Evolutionary conservation across 2,888 invertebrate genomes (phyloP).

Genomic region (Phorcus lineatus): DNA sequence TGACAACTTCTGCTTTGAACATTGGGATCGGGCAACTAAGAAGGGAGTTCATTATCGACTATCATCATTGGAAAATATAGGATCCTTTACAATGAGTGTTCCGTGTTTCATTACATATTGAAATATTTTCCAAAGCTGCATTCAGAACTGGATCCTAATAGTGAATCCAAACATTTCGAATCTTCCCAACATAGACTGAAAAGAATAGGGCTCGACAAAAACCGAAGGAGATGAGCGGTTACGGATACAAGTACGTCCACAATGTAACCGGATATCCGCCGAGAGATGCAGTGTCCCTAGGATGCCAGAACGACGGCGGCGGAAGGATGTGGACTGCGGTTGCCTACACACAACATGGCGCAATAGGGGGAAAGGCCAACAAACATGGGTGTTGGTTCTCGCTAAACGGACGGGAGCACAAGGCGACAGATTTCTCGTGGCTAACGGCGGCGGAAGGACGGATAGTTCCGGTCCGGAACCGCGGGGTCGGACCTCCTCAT

Average conservation of each 20-base stretch:
- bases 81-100: too few species aligned
- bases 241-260: neutral
- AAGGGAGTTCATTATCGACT: too few species aligned
- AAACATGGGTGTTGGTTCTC: neutral
- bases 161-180: too few species aligned
- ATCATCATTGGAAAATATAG: too few species aligned
- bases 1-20: too few species aligned
- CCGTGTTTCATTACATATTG: too few species aligned
- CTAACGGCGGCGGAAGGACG: conserved; percentile 1
- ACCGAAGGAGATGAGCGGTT: neutral
- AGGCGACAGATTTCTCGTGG: neutral
- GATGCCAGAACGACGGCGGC: conserved; percentile 9
- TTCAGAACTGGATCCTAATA: too few species aligned
- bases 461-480: neutral
- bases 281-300: neutral
- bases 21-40: too few species aligned
- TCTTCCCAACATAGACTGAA: too few species aligned
- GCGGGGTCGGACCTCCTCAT: neutral
- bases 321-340: neutral
- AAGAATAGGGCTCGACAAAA: too few species aligned
- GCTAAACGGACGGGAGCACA: neutral
- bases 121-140: too few species aligned
- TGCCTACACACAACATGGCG: conserved; percentile 1
- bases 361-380: conserved; percentile 15
- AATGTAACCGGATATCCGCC: neutral